A percentile compares a stretch with the other conserved stretches of the same genome.
Conservation (phyloP, 23 tunicate genomes). For the Corella eumyota region DNA sequence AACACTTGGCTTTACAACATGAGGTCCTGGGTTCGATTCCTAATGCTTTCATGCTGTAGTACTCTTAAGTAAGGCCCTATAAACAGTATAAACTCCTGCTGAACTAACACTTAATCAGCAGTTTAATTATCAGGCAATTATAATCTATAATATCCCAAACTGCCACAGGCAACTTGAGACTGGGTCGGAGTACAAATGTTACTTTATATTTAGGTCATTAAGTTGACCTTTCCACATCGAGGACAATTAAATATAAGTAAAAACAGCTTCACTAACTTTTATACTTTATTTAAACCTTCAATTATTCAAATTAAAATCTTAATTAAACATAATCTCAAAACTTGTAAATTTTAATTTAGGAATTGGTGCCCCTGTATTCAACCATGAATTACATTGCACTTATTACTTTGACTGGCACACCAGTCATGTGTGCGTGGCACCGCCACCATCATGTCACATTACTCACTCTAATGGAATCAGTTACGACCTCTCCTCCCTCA, state of each 20-base stretch:
- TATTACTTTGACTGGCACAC: slow-evolving; percentile 71
- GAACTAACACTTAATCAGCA: too few species aligned
- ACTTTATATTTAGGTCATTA: too few species aligned
- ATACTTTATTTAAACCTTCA: not conserved
- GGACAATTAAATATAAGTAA: not conserved
- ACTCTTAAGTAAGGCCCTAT: too few species aligned
- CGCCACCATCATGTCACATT: slow-evolving; percentile 25
- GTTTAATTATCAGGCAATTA: too few species aligned
- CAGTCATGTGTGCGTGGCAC: slow-evolving; percentile 22
- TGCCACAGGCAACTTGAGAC: too few species aligned
- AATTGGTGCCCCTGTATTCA: slow-evolving; percentile 35
- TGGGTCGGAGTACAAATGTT: too few species aligned
- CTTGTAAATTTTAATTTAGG: slow-evolving; percentile 5
- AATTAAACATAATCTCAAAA: not conserved
- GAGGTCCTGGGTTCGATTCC: not conserved
- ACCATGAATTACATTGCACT: slow-evolving; percentile 45
- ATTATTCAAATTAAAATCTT: not conserved
- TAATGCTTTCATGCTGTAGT: too few species aligned
- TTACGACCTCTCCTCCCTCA: slow-evolving; percentile 44
- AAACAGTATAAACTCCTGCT: too few species aligned
- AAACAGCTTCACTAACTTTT: not conserved
- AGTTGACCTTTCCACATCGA: too few species aligned
- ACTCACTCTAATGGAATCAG: slow-evolving; percentile 25
- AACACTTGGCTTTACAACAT: not conserved
- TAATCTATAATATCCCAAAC: too few species aligned